These are phyloP conservation scores for Carettochelys insculpta DNA, from an alignment of 2,113 vertebrate genomes.

Conservation along the genomic window DNA sequence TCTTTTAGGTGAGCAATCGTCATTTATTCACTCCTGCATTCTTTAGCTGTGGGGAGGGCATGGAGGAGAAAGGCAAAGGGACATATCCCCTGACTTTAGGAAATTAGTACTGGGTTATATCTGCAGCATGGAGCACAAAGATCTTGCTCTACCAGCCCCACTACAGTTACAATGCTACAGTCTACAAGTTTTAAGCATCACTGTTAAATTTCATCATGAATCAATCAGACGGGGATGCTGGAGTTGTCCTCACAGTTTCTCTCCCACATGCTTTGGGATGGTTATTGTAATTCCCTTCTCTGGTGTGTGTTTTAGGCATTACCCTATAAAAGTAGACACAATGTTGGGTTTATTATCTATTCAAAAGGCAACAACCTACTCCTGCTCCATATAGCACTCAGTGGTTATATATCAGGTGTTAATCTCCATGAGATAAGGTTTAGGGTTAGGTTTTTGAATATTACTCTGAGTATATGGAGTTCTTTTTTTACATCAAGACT, in stretches of 20 bases:
- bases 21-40: not conserved
- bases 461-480: not conserved
- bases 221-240: conserved; percentile 29
- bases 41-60: not conserved
- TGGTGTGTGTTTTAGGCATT: conserved; percentile 33
- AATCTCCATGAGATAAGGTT: conserved; percentile 45
- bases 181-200: conserved; percentile 28
- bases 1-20: not conserved
- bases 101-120: not conserved
- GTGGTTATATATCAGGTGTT: conserved; percentile 48
- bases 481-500: not conserved
- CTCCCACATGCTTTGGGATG: not conserved
- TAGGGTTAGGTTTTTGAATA: not conserved
- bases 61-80: not conserved
- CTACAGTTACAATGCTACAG: conserved; percentile 26
- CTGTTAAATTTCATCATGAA: conserved; percentile 36
- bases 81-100: not conserved
- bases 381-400: not conserved
- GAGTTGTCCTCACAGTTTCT: not conserved
- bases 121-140: not conserved
- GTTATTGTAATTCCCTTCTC: conserved; percentile 16
- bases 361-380: conserved; percentile 52
- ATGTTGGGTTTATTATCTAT: conserved; percentile 7
- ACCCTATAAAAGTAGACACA: conserved; percentile 38
- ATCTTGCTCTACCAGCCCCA: not conserved